Evolutionary conservation across 1,140 invertebrate genomes (phyloP), one percentile per base, ranked within the genome.

Genomic region (Drosophila oshimai): DNA sequence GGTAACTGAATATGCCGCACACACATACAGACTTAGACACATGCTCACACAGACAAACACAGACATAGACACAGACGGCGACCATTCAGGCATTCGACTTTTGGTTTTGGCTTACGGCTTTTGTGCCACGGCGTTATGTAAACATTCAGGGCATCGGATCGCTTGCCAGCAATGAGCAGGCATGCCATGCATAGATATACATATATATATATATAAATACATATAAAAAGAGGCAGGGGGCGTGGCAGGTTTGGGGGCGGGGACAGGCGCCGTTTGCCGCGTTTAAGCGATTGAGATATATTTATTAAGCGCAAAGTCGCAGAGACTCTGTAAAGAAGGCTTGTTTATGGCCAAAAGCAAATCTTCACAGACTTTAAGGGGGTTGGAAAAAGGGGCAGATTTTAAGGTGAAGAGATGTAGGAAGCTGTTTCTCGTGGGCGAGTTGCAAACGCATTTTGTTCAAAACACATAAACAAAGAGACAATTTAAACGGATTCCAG

Each of bases 51-150:
- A 29, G 28, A 24, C 22, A 26, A 3, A 17, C 17, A 73, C 45
- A 71, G 10, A 53, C 9, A 22, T 22, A 29, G 31, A 74, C 62
- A 60, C 70, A 37, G 74, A 41, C 34, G 58, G 57, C 53, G 53
- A 57, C 74, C 70, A 78, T 71, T 78, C 58, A 74, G 80, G 80
- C 80, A 75, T 86, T 86, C 84, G 80, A 84, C 81, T 84, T 80
- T 86, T 86, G 80, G 61, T 65, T 65, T 65, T 65, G 61, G 61
- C 61, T 64, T 65, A 64, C 26, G 72, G 71, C 71, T 55, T 84
- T 86, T 84, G 80, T 84, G 81, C 60, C 71, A 80, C 65, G 75
- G 80, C 81, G 80, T 84, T 84, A 84, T 84, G 80, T 84, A 84
- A 84, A 84, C 80, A 86, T 72, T 79, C 71, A 49, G 61, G 61